Evolutionary conservation across 2,888 invertebrate genomes (phyloP), one percentile per base, ranked within the genome.

Genomic region (Falcaria lacertinaria): DNA sequence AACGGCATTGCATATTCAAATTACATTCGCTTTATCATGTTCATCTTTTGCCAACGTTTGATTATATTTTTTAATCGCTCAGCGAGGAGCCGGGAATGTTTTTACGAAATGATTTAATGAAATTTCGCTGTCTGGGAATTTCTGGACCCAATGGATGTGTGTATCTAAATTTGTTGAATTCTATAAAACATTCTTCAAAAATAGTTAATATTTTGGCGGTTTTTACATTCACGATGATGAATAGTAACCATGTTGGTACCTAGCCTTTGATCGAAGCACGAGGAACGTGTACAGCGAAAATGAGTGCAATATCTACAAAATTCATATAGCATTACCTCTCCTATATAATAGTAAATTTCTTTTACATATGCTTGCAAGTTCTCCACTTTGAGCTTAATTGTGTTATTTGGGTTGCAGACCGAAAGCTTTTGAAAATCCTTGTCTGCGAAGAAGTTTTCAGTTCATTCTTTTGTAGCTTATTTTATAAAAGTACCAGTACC

Each of bases 51-150:
- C 44, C 41, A 42, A 44, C 46, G 45, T 56, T 54, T 52, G 50
- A 60, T 60, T 57, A 61, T 54, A 43, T 50, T 57, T 61, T 60
- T 60, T 57, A 60, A 54, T 58, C 60, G 53, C 64, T 33, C 61
- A 49, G 61, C 58, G 52, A 52, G 64, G 54, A 60, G 53, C 45
- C 60, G 45, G 45, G 45, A 35, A 42, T 41, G 47, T 50, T 52
- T n/a, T 50, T 37, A 54, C 50, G 36, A 52, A 56, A 55, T 42
- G 43, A 49, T 57, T 50, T 47, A 62, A 61, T 50, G 45, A 52
- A 54, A 52, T 28, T 28, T 28, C 45, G 38, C 43, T 34, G 37
- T 37, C 33, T 41, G 54, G 50, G 50, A 57, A 57, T 57, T 56
- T 45, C 51, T 48, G 57, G 54, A 44, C 54, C 49, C 41, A 55